These are phyloP conservation scores for Caenorhabditis sp. DNA, from an alignment of 2,888 invertebrate genomes.

Conservation along the genomic window DNA sequence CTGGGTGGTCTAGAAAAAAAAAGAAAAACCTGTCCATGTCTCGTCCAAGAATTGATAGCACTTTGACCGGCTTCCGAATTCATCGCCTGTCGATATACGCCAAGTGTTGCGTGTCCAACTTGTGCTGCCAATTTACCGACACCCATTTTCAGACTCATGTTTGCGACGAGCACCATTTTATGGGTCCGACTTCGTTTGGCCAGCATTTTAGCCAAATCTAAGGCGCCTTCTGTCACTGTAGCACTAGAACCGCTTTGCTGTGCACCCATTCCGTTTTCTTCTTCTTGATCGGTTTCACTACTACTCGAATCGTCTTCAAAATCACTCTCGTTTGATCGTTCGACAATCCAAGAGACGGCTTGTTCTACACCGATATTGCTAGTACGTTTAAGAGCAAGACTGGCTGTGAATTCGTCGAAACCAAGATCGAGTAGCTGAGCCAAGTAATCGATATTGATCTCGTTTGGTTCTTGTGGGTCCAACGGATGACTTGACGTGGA, in stretches of 20 bases:
- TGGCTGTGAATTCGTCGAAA: slow-evolving; percentile 56
- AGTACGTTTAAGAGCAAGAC: slow-evolving; percentile 54
- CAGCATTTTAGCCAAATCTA: slow-evolving; percentile 5
- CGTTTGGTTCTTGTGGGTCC: slow-evolving; percentile 40
- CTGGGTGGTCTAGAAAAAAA: neutral
- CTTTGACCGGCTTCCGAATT: slow-evolving; percentile 39
- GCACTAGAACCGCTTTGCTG: slow-evolving; percentile 5
- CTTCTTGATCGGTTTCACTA: slow-evolving; percentile 43
- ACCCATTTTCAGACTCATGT: slow-evolving; percentile 77
- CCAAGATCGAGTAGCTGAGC: slow-evolving; percentile 55
- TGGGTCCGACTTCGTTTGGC: slow-evolving; percentile 65
- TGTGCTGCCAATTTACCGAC: slow-evolving; percentile 77
- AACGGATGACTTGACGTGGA: slow-evolving; percentile 23
- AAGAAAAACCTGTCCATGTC: slow-evolving; percentile 27
- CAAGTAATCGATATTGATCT: slow-evolving; percentile 42
- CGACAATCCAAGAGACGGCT: slow-evolving; percentile 60
- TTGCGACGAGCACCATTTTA: slow-evolving; percentile 79
- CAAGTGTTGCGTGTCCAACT: slow-evolving; percentile 76
- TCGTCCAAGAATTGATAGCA: slow-evolving; percentile 42
- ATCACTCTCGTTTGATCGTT: slow-evolving; percentile 58
- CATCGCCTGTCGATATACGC: slow-evolving; percentile 73
- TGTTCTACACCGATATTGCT: slow-evolving; percentile 54
- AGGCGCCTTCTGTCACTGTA: neutral
- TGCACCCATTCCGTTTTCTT: slow-evolving; percentile 45
- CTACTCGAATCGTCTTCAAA: slow-evolving; percentile 43